Conservation (phyloP, 2,888 invertebrate species). For the Drosophila algonquin region DNA sequence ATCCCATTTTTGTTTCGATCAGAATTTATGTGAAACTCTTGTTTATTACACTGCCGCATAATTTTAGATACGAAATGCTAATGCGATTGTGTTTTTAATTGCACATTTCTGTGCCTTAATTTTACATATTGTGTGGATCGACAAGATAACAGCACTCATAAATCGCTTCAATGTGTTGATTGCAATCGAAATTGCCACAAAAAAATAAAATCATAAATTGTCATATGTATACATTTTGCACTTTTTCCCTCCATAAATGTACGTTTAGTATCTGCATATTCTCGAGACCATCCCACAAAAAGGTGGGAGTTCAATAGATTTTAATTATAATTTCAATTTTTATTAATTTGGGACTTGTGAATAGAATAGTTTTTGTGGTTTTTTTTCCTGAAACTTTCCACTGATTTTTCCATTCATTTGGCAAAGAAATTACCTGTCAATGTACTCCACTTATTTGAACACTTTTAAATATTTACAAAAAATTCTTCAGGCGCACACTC, state of each 20-base stretch:
- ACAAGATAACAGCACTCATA: neutral
- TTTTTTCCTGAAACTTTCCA: neutral
- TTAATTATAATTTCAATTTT: no score
- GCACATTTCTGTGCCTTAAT: neutral
- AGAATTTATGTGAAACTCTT: no score
- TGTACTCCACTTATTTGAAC: neutral
- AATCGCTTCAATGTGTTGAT: neutral
- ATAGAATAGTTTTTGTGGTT: neutral
- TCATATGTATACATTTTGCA: no score
- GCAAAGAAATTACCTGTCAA: neutral
- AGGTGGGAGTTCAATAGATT: no score
- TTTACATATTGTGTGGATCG: neutral
- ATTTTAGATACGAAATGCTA: no score
- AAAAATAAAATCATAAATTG: neutral
- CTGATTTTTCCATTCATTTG: neutral
- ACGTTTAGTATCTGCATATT: no score
- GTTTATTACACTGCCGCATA: no score
- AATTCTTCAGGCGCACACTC: constrained; percentile 10
- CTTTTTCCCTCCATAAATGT: no score
- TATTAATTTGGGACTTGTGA: no score
- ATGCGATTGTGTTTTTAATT: neutral
- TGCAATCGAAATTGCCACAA: neutral
- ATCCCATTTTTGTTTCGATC: no score
- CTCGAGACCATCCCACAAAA: no score
- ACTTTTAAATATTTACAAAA: constrained; percentile 3